Conservation (phyloP, 2,113 vertebrate genomes). For the Beaufortia kweichowensis region DNA sequence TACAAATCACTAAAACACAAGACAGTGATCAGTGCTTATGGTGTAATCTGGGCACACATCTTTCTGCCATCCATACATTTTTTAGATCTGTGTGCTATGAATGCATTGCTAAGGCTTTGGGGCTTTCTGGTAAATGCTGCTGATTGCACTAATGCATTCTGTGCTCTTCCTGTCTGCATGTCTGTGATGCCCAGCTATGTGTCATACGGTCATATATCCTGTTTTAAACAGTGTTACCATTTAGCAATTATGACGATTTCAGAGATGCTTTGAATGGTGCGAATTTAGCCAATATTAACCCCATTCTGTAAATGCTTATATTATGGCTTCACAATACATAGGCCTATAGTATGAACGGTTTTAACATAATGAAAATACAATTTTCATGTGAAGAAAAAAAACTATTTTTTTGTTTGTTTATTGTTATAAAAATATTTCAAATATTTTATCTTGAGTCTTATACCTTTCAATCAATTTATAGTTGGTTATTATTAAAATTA, state of each 20-base stretch:
- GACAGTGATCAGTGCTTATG: slow-evolving; percentile 16
- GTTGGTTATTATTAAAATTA: too few relatives aligned
- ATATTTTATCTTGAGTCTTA: too few relatives aligned
- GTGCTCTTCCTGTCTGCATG: background rate
- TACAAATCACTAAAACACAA: slow-evolving; percentile 9
- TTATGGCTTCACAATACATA: too few relatives aligned
- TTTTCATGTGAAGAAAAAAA: too few relatives aligned
- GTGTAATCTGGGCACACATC: slow-evolving; percentile 8
- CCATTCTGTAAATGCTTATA: too few relatives aligned
- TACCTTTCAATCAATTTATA: too few relatives aligned
- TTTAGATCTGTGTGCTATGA: background rate
- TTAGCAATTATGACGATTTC: background rate
- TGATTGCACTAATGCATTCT: slow-evolving; percentile 16
- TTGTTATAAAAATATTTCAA: too few relatives aligned
- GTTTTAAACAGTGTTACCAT: background rate
- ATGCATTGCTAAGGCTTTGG: slow-evolving; percentile 4
- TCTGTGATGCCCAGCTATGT: background rate
- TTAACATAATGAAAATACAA: too few relatives aligned
- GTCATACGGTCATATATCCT: slow-evolving; percentile 16
- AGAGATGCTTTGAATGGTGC: background rate
- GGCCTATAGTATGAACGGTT: too few relatives aligned
- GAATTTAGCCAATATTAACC: too few relatives aligned
- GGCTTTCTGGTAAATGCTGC: slow-evolving; percentile 7
- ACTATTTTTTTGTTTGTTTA: too few relatives aligned
- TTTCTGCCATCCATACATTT: slow-evolving; percentile 29